phyloP scores from a whole-genome alignment of 2,797 vertebrate genomes.

The Margarornis squamiger region DNA sequence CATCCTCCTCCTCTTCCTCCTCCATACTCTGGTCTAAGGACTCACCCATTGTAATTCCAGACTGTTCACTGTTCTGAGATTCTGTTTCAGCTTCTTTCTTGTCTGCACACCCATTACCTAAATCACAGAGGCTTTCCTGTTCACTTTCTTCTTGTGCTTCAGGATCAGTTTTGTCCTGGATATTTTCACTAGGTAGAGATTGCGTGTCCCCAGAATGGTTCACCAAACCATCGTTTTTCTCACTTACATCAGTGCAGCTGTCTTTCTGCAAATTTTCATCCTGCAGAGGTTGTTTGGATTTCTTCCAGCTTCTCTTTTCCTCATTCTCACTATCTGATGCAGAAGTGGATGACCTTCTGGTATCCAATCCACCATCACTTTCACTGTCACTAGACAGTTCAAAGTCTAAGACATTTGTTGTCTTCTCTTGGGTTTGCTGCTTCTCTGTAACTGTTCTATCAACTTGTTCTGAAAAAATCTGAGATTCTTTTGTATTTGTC shows the following conservation, averaged over 20 bases:
- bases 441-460: slow-evolving; percentile 46
- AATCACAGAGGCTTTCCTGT: slow-evolving; percentile 81
- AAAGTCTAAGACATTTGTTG: slow-evolving; percentile 85
- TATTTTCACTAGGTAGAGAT: background rate
- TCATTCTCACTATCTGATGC: slow-evolving; percentile 66
- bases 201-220: slow-evolving; percentile 60
- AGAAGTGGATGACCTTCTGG: slow-evolving; percentile 63
- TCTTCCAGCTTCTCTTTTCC: slow-evolving; percentile 73
- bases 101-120: slow-evolving; percentile 87
- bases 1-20: slow-evolving; percentile 86
- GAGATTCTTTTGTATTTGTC: slow-evolving; percentile 49
- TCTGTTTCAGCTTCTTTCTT: slow-evolving; percentile 91
- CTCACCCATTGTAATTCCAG: slow-evolving; percentile 92
- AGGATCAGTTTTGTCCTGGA: slow-evolving; percentile 50
- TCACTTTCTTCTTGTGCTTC: slow-evolving; percentile 75
- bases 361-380: slow-evolving; percentile 75
- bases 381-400: slow-evolving; percentile 94
- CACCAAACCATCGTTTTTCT: background rate
- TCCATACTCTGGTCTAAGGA: slow-evolving; percentile 94
- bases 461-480: slow-evolving; percentile 40
- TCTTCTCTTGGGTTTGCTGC: slow-evolving; percentile 25
- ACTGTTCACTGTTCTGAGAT: slow-evolving; percentile 96
- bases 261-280: slow-evolving; percentile 21
- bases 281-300: slow-evolving; percentile 2
- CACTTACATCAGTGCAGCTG: background rate